Conservation (phyloP, 2,797 vertebrate species). For the Gymnocypris eckloni region DNA sequence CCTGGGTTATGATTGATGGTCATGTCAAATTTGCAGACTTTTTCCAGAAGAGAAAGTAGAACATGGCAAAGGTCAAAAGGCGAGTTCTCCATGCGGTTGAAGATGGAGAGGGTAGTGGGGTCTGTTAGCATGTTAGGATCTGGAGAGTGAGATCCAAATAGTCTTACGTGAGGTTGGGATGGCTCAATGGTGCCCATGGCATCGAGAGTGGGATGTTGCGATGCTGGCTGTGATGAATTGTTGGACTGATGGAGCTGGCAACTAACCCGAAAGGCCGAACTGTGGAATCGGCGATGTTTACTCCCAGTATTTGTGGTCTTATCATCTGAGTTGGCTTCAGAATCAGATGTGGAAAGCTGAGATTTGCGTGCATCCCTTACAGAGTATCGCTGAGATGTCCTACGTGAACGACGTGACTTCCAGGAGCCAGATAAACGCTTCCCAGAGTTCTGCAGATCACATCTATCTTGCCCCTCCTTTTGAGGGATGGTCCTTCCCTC, state of each 20-base stretch:
- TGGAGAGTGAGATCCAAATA: constrained; percentile 69
- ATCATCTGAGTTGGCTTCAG: constrained; percentile 89
- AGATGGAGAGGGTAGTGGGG: constrained; percentile 79
- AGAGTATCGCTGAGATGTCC: constrained; percentile 86
- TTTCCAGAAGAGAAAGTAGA: constrained; percentile 92
- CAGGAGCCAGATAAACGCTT: constrained; percentile 77
- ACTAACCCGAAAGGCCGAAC: constrained; percentile 76
- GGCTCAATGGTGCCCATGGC: constrained; percentile 68
- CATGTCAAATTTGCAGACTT: constrained; percentile 94
- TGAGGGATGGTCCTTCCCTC: constrained; percentile 77
- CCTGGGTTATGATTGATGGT: constrained; percentile 88
- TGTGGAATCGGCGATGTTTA: constrained; percentile 79
- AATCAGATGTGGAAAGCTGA: constrained; percentile 93
- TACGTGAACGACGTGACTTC: constrained; percentile 80
- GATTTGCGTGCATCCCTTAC: constrained; percentile 89
- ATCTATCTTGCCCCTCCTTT: constrained; percentile 82
- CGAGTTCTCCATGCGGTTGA: constrained; percentile 86
- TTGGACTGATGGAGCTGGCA: constrained; percentile 77
- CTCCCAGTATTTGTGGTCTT: constrained; percentile 68
- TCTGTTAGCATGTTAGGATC: constrained; percentile 80
- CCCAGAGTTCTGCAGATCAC: constrained; percentile 76
- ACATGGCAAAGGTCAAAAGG: constrained; percentile 95
- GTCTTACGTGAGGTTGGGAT: constrained; percentile 69
- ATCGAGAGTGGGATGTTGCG: constrained; percentile 50
- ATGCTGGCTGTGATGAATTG: constrained; percentile 19